Base-by-base conservation (phyloP, 2,888 invertebrate species). In the Trachelus iudaicus region DNA sequence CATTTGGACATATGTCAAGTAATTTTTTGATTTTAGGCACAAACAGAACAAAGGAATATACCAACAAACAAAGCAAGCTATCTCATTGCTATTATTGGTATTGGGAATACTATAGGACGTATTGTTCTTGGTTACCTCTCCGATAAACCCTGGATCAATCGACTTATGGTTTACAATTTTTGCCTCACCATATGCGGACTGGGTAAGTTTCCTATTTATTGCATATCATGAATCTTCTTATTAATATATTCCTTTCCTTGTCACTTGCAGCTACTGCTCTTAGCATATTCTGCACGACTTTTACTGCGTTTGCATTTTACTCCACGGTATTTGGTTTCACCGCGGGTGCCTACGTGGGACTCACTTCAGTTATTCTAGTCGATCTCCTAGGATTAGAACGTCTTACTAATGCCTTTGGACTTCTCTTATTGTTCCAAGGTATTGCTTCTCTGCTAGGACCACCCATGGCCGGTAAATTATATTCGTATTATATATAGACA, bases 311-410 rank as follows among this genome's bases (percentile, higher is more conserved):
- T 86, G 94, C 95, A 33, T 86, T 96, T 77, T 99, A 97, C 92
- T 95, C 96, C 34, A 93, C 94, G 68, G 93, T 95, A 13, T 98
- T 96, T 90, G 98, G 98, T 76, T 96, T 97, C 88, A 96, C 97
- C 31, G 97, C 97, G 87, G 98, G 98, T 83, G 98, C 98, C 79
- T 99, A 98, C 91, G 98, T 98, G 75, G 98, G 98, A n/a, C 93
- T 99, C 76, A 98, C 98, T 4, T 98, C 98, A 34, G 98, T 98
- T 77, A 97, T 98, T 83, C 94, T 98, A 79, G 98, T 98, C 35
- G 98, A 99, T 92, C 94, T 99, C 71, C 93, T 99, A 76, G 98
- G 98, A n/a, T 92, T 98, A 83, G 98, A 98, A 83, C 96, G 95
- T 89, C 93, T 99, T 77, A 98, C 98, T n/a, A 98, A 98, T 92